Evolutionary conservation across 2,888 invertebrate genomes (phyloP), one percentile per base, ranked within the genome.

Genomic region (Quadroppia sp.): DNA sequence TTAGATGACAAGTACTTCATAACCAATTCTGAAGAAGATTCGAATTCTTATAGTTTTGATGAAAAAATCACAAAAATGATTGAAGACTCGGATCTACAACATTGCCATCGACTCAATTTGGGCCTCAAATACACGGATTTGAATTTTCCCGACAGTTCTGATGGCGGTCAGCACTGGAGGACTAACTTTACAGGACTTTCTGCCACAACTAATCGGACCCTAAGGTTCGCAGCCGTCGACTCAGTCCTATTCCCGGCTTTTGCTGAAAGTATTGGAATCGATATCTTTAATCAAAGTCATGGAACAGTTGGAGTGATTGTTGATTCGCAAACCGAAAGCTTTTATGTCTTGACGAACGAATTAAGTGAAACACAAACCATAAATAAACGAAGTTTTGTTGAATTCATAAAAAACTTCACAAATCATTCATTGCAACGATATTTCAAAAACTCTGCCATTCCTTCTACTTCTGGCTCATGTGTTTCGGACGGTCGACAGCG

Each of bases 221-320:
- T 90, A 71, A 83, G 85, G 15, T 85, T 90, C 76, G 82, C 91
- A 45, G 89, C 89, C 0, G 85, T 93, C 78, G 92, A 93, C 81
- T 89, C 89, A 78, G 82, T 88, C 1, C 83, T 86, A 72, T 89
- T 89, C 80, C 87, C 87, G 78, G 87, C 89, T 79, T 90, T 92
- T 80, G 89, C 90, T 0, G 88, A 90, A 80, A 86, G 87, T 30
- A 85, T 92, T 6, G 91, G 91, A 1, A 85, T 91, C 28, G 87
- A 91, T 75, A 73, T 78, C n/a, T 76, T 78, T 13, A 76, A 77
- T 3, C 73, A 76, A 59, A 56, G 76, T 20, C 77, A 77, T 56
- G 78, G 72, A 69, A 78, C 77, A 25, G 76, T 77, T 40, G 78
- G 77, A 28, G 74, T 79, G 23, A 78, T 80, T 50, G 32, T 76